Conservation (phyloP, 2,888 invertebrate species). For the Chymomyza fuscimana region DNA sequence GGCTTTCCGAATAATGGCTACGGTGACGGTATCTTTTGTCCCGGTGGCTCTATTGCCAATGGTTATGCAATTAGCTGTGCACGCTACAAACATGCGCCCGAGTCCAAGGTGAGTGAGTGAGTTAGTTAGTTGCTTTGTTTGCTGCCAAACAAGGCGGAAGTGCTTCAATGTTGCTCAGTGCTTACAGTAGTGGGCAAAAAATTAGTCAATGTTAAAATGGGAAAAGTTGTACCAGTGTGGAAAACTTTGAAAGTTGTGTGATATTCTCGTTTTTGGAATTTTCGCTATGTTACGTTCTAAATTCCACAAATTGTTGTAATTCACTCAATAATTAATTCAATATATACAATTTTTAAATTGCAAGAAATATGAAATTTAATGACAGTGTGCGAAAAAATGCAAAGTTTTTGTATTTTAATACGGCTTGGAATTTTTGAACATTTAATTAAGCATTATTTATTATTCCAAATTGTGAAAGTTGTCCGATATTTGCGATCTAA, state of each 20-base stretch:
- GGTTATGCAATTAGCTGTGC: slow-evolving; percentile 95
- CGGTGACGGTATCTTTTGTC: slow-evolving; percentile 93
- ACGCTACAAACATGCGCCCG: slow-evolving; percentile 85
- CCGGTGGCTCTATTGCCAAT: slow-evolving; percentile 94
- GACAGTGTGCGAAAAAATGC: too few species aligned
- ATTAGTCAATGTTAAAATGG: background rate
- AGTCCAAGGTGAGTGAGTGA: slow-evolving; percentile 84
- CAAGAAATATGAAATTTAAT: too few species aligned
- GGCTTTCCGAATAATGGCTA: slow-evolving; percentile 86
- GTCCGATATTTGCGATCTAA: too few species aligned
- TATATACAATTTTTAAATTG: too few species aligned
- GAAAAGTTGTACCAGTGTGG: background rate
- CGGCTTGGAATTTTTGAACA: too few species aligned
- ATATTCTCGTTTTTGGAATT: too few species aligned
- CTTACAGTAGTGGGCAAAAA: slow-evolving; percentile 47
- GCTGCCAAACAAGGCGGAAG: slow-evolving; percentile 46
- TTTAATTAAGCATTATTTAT: too few species aligned
- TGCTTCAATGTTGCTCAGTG: background rate
- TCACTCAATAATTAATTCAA: too few species aligned
- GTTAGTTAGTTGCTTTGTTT: slow-evolving; percentile 18
- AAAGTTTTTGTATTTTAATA: too few species aligned
- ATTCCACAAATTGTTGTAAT: too few species aligned
- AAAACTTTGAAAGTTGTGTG: background rate
- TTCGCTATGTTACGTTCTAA: too few species aligned
- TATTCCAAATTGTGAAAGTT: too few species aligned